These are phyloP conservation scores for Blomia tropicalis DNA, from an alignment of 2,888 invertebrate genomes.

Conservation along the genomic window DNA sequence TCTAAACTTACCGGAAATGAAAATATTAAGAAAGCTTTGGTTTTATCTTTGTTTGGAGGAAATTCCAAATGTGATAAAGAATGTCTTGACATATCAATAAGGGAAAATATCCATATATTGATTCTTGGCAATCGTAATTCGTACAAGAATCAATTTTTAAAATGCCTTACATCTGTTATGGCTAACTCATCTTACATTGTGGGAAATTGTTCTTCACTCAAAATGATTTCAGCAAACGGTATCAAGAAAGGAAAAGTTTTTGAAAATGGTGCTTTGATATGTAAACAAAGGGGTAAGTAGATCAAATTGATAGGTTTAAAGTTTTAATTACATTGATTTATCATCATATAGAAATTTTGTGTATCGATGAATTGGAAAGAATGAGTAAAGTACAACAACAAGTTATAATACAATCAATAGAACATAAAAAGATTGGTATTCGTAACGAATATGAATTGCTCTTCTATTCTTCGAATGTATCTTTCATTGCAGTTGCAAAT, in stretches of 20 bases:
- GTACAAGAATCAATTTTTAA: neutral
- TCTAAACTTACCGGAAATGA: neutral
- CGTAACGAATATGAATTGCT: neutral
- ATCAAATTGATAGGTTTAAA: too few species aligned
- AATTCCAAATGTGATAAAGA: neutral
- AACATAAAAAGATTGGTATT: slow-evolving; percentile 8
- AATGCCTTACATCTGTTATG: neutral
- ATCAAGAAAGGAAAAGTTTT: neutral
- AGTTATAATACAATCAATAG: neutral
- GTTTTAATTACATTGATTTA: too few species aligned
- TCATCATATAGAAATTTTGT: neutral
- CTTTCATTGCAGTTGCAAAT: neutral
- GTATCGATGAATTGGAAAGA: slow-evolving; percentile 4
- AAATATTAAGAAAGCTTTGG: neutral
- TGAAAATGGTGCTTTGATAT: neutral
- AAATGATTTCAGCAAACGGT: neutral
- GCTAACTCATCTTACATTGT: neutral
- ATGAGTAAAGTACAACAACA: slow-evolving; percentile 2
- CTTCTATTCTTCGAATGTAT: neutral
- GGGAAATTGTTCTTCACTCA: neutral
- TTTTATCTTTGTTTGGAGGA: slow-evolving; percentile 4
- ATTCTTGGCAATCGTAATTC: slow-evolving; percentile 1
- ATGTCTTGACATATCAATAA: neutral
- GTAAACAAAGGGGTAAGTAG: neutral
- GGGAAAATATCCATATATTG: neutral